phyloP scores from a whole-genome alignment of 2,888 invertebrate genomes.

The Gari tellinella region DNA sequence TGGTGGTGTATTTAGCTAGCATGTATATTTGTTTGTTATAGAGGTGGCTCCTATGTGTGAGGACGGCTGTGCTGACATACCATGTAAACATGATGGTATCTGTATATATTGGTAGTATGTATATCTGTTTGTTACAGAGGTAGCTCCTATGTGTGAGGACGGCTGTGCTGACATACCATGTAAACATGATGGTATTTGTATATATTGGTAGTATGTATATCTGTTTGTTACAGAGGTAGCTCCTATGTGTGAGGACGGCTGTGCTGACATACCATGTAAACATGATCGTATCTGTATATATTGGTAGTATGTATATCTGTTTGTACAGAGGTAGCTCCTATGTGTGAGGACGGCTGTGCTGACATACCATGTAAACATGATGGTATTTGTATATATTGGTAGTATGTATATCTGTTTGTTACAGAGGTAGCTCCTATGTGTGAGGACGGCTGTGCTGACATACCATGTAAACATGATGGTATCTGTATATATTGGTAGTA shows the following conservation, averaged over 20 bases:
- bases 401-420: too few species aligned
- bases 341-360: slow-evolving; percentile 74
- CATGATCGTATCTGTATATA: slow-evolving; percentile 74
- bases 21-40: too few species aligned
- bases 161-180: slow-evolving; percentile 73
- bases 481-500: too few species aligned
- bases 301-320: too few species aligned
- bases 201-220: too few species aligned
- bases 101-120: too few species aligned
- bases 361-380: slow-evolving; percentile 69
- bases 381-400: slow-evolving; percentile 73
- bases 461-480: slow-evolving; percentile 72
- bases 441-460: slow-evolving; percentile 70
- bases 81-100: slow-evolving; percentile 71
- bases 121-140: slow-evolving; percentile 54
- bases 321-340: slow-evolving; percentile 62
- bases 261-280: slow-evolving; percentile 67
- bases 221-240: slow-evolving; percentile 60
- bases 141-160: slow-evolving; percentile 66
- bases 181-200: slow-evolving; percentile 71
- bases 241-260: slow-evolving; percentile 71
- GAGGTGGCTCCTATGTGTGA: slow-evolving; percentile 69
- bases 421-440: slow-evolving; percentile 67
- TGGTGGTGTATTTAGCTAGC: too few species aligned
- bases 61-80: slow-evolving; percentile 69